A percentile compares a stretch with the other conserved stretches of the same genome.
phyloP scores from a whole-genome alignment of 1,140 invertebrate genomes.

The Brachionus calyciflorus region DNA sequence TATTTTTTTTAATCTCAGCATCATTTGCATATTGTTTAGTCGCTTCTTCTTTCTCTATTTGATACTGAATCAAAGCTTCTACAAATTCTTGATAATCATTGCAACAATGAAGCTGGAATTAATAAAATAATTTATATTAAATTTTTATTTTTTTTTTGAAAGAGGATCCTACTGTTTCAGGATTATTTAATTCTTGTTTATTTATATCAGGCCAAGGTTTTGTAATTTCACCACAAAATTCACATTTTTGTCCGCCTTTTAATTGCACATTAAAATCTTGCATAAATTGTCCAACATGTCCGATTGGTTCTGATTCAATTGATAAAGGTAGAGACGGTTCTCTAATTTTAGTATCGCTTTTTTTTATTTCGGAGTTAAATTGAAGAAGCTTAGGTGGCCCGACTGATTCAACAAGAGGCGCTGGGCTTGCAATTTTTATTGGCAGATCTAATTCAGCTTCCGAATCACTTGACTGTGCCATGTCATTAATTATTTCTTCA shows the following conservation, averaged over 20 bases:
- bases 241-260: conserved; percentile 50
- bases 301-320: conserved; percentile 21
- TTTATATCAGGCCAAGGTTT: conserved; percentile 54
- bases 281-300: background rate
- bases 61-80: conserved; percentile 23
- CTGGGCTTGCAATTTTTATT: too few relatives aligned
- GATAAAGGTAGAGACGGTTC: background rate
- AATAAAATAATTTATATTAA: background rate
- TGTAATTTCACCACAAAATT: conserved; percentile 56
- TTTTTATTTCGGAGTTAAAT: conserved; percentile 16
- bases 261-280: conserved; percentile 31
- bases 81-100: conserved; percentile 58
- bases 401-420: background rate
- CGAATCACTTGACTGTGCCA: conserved; percentile 18
- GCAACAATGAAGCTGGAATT: conserved; percentile 56
- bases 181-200: conserved; percentile 52
- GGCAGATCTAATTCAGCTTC: conserved; percentile 21
- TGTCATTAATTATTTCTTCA: conserved; percentile 20
- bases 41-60: conserved; percentile 22
- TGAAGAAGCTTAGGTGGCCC: conserved; percentile 34
- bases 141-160: background rate
- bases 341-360: background rate
- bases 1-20: conserved; percentile 8
- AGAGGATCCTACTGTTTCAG: conserved; percentile 50
- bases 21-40: background rate